phyloP scores from a whole-genome alignment of 2,797 vertebrate species.

The Macroramphosus scolopax region DNA sequence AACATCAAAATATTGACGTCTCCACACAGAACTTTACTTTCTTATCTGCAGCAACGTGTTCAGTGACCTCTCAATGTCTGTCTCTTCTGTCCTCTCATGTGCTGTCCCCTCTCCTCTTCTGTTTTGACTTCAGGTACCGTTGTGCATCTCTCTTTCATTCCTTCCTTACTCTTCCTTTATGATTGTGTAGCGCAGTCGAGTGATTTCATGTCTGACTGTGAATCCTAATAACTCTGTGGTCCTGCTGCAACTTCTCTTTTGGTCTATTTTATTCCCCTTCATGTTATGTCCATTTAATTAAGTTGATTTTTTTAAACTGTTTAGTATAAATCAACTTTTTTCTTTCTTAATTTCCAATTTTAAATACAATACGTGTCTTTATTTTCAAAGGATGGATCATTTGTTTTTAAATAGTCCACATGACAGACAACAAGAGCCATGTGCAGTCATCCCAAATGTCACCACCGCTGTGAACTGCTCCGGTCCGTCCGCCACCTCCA shows the following conservation, averaged over 20 bases:
- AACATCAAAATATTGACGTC: background rate
- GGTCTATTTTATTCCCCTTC: too few species aligned
- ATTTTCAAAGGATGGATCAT: background rate
- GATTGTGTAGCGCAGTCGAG: background rate
- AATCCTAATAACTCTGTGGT: conserved; percentile 22
- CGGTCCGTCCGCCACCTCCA: too few species aligned
- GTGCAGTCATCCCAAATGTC: conserved; percentile 18
- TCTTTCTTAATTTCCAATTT: too few species aligned
- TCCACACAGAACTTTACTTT: background rate
- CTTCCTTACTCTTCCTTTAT: background rate
- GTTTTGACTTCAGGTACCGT: too few species aligned
- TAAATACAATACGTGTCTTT: too few species aligned
- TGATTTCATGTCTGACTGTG: conserved; percentile 21
- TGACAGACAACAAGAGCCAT: conserved; percentile 9
- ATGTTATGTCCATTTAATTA: too few species aligned
- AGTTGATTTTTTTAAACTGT: too few species aligned
- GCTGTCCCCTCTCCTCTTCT: background rate
- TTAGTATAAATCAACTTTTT: too few species aligned
- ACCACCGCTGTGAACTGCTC: too few species aligned
- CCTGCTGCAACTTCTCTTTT: background rate
- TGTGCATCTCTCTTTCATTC: too few species aligned
- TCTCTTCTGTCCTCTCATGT: background rate
- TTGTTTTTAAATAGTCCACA: background rate
- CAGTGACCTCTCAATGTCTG: background rate
- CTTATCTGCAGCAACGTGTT: conserved; percentile 1